Percentiles rank a stretch among this genome's conserved stretches.
phyloP scores from a whole-genome alignment of 2,888 invertebrate species.

The Esperia sulphurella region DNA sequence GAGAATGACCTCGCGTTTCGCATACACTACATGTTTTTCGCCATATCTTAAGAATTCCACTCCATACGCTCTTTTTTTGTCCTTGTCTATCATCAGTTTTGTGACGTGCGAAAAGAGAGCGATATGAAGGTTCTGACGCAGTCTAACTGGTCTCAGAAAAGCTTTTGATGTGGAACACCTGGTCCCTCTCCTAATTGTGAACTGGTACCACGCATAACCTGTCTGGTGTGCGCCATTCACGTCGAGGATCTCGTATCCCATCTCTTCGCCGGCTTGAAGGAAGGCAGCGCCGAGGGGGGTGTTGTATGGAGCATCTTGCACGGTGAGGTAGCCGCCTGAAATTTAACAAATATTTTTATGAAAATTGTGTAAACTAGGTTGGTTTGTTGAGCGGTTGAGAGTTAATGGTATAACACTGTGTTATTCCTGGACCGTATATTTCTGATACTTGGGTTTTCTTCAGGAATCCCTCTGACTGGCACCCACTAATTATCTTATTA shows the following conservation, averaged over 20 bases:
- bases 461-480: no score
- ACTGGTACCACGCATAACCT: constrained; percentile 92
- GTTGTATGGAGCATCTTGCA: constrained; percentile 88
- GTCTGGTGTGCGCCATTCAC: constrained; percentile 93
- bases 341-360: constrained; percentile 14
- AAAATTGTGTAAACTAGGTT: background rate
- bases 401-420: no score
- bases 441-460: no score
- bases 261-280: constrained; percentile 93
- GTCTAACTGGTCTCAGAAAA: constrained; percentile 87
- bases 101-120: constrained; percentile 90
- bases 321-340: constrained; percentile 86
- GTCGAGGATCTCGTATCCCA: constrained; percentile 93
- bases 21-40: constrained; percentile 80
- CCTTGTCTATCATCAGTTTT: constrained; percentile 85
- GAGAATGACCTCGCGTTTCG: constrained; percentile 89
- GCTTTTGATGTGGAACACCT: constrained; percentile 92
- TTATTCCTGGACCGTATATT: no score
- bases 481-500: no score
- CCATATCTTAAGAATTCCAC: constrained; percentile 88
- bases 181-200: constrained; percentile 91
- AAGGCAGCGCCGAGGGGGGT: constrained; percentile 92
- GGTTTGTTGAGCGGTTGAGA: no score
- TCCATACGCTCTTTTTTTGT: constrained; percentile 86
- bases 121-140: constrained; percentile 89